These are phyloP conservation scores for Cygnus buccinator DNA, from an alignment of 2,113 vertebrate genomes.

Conservation along the genomic window DNA sequence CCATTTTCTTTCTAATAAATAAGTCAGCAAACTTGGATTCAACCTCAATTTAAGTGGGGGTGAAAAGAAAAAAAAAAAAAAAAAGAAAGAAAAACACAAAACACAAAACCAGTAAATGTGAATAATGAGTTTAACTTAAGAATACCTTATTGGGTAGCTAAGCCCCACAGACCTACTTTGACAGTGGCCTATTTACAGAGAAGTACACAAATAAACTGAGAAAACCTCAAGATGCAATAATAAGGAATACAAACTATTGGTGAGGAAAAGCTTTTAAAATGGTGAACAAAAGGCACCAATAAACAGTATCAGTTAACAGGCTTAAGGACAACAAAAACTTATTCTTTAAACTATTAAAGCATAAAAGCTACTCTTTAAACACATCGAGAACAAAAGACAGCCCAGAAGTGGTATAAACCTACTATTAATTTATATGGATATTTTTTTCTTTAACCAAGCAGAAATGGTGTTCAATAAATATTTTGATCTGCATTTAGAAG, in stretches of 20 bases:
- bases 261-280: not conserved
- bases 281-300: not conserved
- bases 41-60: not conserved
- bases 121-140: not conserved
- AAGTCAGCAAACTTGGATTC: not conserved
- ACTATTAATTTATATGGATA: not conserved
- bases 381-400: not conserved
- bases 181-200: not conserved
- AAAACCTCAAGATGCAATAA: not conserved
- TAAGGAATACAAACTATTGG: not conserved
- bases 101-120: not conserved
- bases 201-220: not conserved
- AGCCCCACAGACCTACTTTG: not conserved
- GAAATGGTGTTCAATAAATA: not conserved
- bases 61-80: not conserved
- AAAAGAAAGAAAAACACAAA: too few species aligned
- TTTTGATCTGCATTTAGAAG: not conserved
- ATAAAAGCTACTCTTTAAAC: not conserved
- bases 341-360: not conserved
- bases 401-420: not conserved
- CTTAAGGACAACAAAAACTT: not conserved
- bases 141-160: not conserved
- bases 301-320: not conserved
- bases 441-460: not conserved
- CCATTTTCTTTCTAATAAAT: not conserved